Evolutionary conservation across 2,888 invertebrate genomes (phyloP).

Genomic region (Agrilus biguttatus): DNA sequence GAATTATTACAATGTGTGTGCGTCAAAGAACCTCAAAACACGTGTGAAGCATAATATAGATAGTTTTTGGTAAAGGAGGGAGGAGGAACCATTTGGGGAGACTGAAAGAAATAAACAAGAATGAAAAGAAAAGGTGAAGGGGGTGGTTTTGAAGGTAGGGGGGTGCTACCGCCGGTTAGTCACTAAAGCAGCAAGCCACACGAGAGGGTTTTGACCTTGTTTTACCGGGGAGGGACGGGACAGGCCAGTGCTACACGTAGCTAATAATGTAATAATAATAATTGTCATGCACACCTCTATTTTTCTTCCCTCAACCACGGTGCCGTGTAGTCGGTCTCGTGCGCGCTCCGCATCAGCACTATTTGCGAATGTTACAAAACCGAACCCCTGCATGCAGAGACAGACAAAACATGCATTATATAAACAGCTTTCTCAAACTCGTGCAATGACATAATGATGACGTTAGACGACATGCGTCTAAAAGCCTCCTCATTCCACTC

Average conservation of each 20-base stretch:
- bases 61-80: too few relatives aligned
- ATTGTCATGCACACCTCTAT: conserved; percentile 98
- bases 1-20: conserved; percentile 23
- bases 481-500: conserved; percentile 29
- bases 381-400: conserved; percentile 99
- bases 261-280: conserved; percentile 29
- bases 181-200: conserved; percentile 35
- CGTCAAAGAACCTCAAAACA: conserved; percentile 37
- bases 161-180: conserved; percentile 32
- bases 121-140: neutral
- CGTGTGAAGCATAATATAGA: conserved; percentile 25
- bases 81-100: too few relatives aligned
- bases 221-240: conserved; percentile 35
- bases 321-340: conserved; percentile 99
- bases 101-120: neutral
- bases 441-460: conserved; percentile 50
- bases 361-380: conserved; percentile 99
- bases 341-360: conserved; percentile 99
- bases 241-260: conserved; percentile 48
- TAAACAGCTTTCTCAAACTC: conserved; percentile 63
- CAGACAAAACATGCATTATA: conserved; percentile 87
- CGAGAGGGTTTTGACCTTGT: conserved; percentile 33
- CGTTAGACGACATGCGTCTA: conserved; percentile 33
- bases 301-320: conserved; percentile 99
- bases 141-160: conserved; percentile 8